phyloP scores from a whole-genome alignment of 2,797 vertebrate species.

The Tapirus indicus region DNA sequence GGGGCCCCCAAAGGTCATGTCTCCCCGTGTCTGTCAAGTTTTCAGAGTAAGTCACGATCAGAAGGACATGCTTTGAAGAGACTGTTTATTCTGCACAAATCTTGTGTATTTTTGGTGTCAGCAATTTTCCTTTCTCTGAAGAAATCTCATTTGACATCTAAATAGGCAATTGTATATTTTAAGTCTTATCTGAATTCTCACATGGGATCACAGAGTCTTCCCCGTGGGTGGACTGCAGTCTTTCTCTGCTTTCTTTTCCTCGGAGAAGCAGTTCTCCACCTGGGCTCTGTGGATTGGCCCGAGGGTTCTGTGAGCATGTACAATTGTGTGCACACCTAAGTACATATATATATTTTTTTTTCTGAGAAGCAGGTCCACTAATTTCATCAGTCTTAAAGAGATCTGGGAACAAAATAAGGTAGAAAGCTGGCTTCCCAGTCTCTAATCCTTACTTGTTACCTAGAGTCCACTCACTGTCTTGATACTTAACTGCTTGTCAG shows the following conservation, averaged over 20 bases:
- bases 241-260: neutral
- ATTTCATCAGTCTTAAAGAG: conserved; percentile 32
- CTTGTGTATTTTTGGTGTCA: neutral
- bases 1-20: neutral
- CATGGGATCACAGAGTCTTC: neutral
- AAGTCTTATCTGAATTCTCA: neutral
- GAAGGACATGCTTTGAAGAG: conserved; percentile 4
- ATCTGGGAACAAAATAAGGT: conserved; percentile 7
- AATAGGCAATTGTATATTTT: neutral
- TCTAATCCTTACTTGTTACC: neutral
- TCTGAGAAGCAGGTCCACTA: neutral
- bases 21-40: neutral
- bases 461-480: neutral
- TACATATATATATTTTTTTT: neutral
- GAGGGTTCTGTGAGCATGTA: neutral
- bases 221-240: too few species aligned
- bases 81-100: neutral
- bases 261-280: neutral
- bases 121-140: conserved; percentile 42
- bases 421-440: neutral
- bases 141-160: conserved; percentile 47
- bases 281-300: neutral
- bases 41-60: neutral
- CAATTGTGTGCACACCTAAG: neutral
- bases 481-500: neutral